Evolutionary conservation across 2,113 vertebrate species (phyloP).

Genomic region (Bubo bubo): DNA sequence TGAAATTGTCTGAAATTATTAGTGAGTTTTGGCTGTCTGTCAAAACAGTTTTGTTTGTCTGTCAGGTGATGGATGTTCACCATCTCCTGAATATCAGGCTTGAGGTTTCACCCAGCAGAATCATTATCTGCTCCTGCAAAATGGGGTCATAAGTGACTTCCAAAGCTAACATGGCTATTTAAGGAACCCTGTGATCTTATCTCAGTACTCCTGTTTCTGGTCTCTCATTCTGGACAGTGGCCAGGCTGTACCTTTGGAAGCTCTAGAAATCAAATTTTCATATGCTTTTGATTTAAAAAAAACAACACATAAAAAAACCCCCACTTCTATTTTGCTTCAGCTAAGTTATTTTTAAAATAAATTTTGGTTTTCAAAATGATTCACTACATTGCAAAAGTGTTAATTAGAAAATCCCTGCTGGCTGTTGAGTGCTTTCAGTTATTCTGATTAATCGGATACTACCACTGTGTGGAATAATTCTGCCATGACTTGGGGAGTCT

Average conservation of each 20-base stretch:
- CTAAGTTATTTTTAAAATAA: not conserved
- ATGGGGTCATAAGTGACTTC: not conserved
- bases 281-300: not conserved
- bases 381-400: not conserved
- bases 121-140: not conserved
- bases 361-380: not conserved
- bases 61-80: not conserved
- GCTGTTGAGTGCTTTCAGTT: not conserved
- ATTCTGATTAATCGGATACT: not conserved
- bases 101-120: not conserved
- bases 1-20: not conserved
- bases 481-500: not conserved
- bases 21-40: not conserved
- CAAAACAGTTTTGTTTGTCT: too few relatives aligned
- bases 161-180: not conserved
- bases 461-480: not conserved
- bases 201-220: not conserved
- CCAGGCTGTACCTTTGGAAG: not conserved
- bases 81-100: not conserved
- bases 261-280: not conserved
- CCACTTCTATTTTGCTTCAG: not conserved
- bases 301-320: not conserved
- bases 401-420: constrained; percentile 30
- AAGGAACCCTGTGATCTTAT: not conserved
- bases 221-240: not conserved